Percentiles rank a stretch among this genome's conserved stretches.
Conservation (phyloP, 2,113 vertebrate genomes). For the Ammospiza caudacuta region DNA sequence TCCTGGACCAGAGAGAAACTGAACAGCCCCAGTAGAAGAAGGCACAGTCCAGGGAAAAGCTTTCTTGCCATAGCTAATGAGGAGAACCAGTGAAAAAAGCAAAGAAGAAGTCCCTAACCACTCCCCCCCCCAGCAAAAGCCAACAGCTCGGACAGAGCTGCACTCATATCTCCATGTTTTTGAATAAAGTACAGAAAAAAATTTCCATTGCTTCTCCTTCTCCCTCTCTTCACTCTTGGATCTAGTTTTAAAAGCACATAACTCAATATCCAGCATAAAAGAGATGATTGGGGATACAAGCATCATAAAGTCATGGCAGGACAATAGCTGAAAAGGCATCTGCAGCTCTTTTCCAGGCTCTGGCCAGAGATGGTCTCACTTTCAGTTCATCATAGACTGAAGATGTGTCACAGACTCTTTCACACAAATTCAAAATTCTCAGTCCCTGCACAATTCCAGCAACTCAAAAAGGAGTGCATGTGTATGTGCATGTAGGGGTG, state of each 20-base stretch:
- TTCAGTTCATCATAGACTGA: background rate
- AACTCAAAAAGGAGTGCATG: background rate
- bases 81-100: background rate
- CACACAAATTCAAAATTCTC: background rate
- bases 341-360: background rate
- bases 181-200: fast-evolving
- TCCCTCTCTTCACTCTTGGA: fast-evolving
- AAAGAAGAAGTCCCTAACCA: background rate
- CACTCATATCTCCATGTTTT: background rate
- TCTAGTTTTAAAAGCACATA: background rate
- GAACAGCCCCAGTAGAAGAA: background rate
- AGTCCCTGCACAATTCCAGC: background rate
- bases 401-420: background rate
- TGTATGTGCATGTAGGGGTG: too few relatives aligned
- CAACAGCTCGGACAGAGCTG: fast-evolving
- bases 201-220: background rate
- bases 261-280: background rate
- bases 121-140: background rate
- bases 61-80: fast-evolving
- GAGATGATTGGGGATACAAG: background rate
- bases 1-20: background rate
- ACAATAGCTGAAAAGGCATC: background rate
- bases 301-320: background rate
- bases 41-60: background rate
- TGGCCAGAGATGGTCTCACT: background rate